Evolutionary conservation across 2,888 invertebrate genomes (phyloP).

Genomic region (Eudasyphora cyanicolor): DNA sequence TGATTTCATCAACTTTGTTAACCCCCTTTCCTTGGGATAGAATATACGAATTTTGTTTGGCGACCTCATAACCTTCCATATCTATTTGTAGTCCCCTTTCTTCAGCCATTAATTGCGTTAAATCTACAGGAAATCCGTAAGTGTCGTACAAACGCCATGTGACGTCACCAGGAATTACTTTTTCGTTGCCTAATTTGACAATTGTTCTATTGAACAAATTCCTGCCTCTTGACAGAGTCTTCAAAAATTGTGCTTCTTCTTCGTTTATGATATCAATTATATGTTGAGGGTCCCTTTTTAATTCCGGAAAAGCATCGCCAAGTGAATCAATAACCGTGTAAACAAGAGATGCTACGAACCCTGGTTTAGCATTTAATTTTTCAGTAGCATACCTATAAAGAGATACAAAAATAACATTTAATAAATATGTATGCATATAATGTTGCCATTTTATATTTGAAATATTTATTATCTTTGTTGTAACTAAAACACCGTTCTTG

Average conservation of each 20-base stretch:
- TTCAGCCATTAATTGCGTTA: slow-evolving; percentile 98
- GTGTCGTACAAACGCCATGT: slow-evolving; percentile 99
- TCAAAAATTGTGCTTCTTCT: slow-evolving; percentile 98
- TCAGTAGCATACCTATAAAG: slow-evolving; percentile 95
- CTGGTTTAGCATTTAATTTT: slow-evolving; percentile 97
- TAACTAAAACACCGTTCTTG: too few relatives aligned
- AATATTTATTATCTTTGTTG: too few relatives aligned
- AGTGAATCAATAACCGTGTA: slow-evolving; percentile 93
- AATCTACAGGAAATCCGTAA: slow-evolving; percentile 98
- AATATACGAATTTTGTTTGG: slow-evolving; percentile 93
- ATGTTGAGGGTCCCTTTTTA: slow-evolving; percentile 92
- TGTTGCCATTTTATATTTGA: too few relatives aligned
- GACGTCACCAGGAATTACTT: slow-evolving; percentile 94
- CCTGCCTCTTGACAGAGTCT: slow-evolving; percentile 94
- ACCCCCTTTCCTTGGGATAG: slow-evolving; percentile 93
- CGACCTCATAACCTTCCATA: slow-evolving; percentile 93
- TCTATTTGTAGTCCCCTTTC: slow-evolving; percentile 94
- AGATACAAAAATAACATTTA: too few relatives aligned
- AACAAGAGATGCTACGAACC: slow-evolving; percentile 94
- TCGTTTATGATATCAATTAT: slow-evolving; percentile 97
- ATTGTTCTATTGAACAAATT: slow-evolving; percentile 95
- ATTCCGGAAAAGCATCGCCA: slow-evolving; percentile 90
- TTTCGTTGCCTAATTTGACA: slow-evolving; percentile 86
- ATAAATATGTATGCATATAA: not conserved
- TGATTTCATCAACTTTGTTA: slow-evolving; percentile 90